Conservation (phyloP, 2,888 invertebrate genomes). For the Rhorus exstirpatorius region DNA sequence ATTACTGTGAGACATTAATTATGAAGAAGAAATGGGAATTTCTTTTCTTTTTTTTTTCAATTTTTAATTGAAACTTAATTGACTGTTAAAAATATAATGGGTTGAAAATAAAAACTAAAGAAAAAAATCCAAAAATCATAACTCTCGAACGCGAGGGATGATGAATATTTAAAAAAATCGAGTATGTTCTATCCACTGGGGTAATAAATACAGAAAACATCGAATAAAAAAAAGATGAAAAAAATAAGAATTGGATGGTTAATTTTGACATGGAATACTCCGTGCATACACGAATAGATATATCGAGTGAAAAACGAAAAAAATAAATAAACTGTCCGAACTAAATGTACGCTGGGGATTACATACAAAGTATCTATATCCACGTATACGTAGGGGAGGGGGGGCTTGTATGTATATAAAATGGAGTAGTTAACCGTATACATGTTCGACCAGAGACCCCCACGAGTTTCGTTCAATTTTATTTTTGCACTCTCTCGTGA, state of each 20-base stretch:
- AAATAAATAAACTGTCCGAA: conserved; percentile 22
- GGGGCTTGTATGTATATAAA: conserved; percentile 11
- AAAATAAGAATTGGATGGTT: not conserved
- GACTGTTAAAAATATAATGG: no score
- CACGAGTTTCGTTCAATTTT: conserved; percentile 43
- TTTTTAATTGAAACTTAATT: no score
- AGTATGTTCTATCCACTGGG: no score
- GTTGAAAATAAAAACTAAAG: no score
- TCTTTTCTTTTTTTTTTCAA: no score
- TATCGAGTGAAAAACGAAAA: conserved; percentile 1
- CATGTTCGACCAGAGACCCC: conserved; percentile 30
- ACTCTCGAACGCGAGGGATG: not conserved
- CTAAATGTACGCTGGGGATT: conserved; percentile 47
- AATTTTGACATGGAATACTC: not conserved
- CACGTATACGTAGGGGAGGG: conserved; percentile 2
- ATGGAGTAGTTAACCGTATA: conserved; percentile 13
- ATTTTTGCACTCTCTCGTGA: conserved; percentile 21
- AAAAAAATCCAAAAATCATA: no score
- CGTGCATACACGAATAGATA: not conserved
- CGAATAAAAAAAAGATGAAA: not conserved
- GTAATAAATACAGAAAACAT: no score
- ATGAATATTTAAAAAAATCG: no score
- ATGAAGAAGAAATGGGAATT: no score
- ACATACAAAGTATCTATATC: conserved; percentile 10
- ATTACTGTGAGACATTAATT: no score